Percentiles rank a stretch among this genome's conserved stretches.
phyloP scores from a whole-genome alignment of 92 coral and sea anemone genomes.

The Bergia sp. region DNA sequence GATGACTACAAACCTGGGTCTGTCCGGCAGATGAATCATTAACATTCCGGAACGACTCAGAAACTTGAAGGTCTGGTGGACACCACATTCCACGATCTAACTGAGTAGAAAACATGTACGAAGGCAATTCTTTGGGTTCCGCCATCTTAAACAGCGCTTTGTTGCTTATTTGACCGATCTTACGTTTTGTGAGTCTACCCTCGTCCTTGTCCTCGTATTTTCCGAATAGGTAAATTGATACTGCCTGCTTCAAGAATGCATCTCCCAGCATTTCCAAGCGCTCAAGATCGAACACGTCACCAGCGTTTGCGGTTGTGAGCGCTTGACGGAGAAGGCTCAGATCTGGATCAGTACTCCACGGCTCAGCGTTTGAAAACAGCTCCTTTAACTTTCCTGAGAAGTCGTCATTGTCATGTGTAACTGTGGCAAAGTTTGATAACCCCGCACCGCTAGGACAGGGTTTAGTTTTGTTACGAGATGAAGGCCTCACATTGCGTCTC shows the following conservation, averaged over 20 bases:
- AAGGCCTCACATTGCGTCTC: constrained; percentile 22
- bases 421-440: background rate
- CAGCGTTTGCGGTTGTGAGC: constrained; percentile 78
- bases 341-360: constrained; percentile 40
- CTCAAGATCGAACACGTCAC: constrained; percentile 82
- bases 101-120: constrained; percentile 66
- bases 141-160: constrained; percentile 77
- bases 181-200: constrained; percentile 88
- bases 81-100: constrained; percentile 80
- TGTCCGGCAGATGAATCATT: background rate
- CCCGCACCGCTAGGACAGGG: background rate
- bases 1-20: constrained; percentile 20
- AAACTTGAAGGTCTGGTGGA: constrained; percentile 61
- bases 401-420: background rate
- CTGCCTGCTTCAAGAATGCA: constrained; percentile 94
- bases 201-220: constrained; percentile 80
- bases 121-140: constrained; percentile 59
- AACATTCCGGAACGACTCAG: constrained; percentile 8
- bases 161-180: constrained; percentile 81
- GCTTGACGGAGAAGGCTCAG: constrained; percentile 78
- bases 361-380: constrained; percentile 47
- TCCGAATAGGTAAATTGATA: constrained; percentile 79
- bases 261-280: constrained; percentile 99
- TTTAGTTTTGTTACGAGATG: constrained; percentile 36
- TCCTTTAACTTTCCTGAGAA: constrained; percentile 23